Conservation (phyloP, 2,113 vertebrate species). For the Oreochromis aureus region DNA sequence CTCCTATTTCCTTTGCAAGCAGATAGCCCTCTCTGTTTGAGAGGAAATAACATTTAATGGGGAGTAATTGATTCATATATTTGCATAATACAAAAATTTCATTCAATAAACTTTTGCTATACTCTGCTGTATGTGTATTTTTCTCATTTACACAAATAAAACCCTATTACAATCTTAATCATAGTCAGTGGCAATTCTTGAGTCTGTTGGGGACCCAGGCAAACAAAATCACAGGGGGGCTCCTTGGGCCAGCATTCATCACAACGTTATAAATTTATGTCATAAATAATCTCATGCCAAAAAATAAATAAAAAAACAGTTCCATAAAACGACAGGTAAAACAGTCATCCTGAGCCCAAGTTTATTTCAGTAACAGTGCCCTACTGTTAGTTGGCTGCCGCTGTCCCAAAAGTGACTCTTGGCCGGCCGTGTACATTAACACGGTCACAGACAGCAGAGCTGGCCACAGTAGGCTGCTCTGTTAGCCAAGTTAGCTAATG, state of each 20-base stretch:
- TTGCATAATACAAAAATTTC: neutral
- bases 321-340: fast-evolving
- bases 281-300: neutral
- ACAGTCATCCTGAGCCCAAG: neutral
- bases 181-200: neutral
- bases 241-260: neutral
- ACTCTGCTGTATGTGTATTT: neutral
- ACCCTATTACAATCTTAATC: neutral
- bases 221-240: neutral
- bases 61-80: neutral
- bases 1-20: neutral
- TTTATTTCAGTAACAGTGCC: neutral
- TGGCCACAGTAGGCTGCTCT: neutral
- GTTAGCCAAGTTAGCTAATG: neutral
- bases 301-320: neutral
- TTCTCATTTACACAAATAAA: neutral
- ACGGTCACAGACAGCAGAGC: neutral
- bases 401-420: neutral
- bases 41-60: neutral
- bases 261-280: fast-evolving
- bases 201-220: neutral
- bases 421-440: neutral
- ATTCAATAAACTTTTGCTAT: neutral
- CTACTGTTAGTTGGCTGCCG: neutral
- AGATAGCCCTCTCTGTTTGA: neutral